phyloP scores from a whole-genome alignment of 2,797 vertebrate species.

The Alectoris magna region DNA sequence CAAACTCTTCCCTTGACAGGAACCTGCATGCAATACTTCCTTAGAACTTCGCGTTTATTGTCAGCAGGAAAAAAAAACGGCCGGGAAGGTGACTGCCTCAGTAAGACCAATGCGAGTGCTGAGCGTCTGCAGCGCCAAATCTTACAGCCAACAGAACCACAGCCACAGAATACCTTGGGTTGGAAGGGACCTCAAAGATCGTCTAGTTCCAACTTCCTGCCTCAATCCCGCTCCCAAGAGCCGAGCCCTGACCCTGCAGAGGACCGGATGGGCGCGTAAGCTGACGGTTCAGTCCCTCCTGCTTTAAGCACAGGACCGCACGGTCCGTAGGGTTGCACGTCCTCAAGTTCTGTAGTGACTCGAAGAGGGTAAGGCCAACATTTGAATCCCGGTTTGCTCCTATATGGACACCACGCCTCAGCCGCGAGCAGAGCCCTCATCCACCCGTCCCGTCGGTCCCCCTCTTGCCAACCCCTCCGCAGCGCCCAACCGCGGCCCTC shows the following conservation, averaged over 20 bases:
- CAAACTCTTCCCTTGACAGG: background rate
- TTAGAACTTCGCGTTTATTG: background rate
- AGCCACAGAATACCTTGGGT: too few species aligned
- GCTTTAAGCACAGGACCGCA: background rate
- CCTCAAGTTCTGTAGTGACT: background rate
- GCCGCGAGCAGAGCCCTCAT: background rate
- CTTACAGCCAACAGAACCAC: background rate
- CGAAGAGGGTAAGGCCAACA: background rate
- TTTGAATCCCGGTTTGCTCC: background rate
- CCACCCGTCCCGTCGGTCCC: accelerated
- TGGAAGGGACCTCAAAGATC: too few species aligned
- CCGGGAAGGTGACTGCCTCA: background rate
- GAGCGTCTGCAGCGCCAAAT: background rate
- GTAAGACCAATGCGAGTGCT: background rate
- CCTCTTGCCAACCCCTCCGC: background rate
- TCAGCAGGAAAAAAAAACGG: background rate
- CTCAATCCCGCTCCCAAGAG: background rate
- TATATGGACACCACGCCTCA: background rate
- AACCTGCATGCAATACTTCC: background rate
- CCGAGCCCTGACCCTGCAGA: accelerated
- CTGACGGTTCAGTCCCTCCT: background rate
- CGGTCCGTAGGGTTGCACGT: background rate
- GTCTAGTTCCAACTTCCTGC: too few species aligned
- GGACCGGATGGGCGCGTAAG: background rate
- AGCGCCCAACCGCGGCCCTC: background rate